A percentile compares a stretch with the other conserved stretches of the same genome.
These are phyloP conservation scores for Oxyura jamaicensis DNA, from an alignment of 2,113 vertebrate genomes.

Conservation along the genomic window DNA sequence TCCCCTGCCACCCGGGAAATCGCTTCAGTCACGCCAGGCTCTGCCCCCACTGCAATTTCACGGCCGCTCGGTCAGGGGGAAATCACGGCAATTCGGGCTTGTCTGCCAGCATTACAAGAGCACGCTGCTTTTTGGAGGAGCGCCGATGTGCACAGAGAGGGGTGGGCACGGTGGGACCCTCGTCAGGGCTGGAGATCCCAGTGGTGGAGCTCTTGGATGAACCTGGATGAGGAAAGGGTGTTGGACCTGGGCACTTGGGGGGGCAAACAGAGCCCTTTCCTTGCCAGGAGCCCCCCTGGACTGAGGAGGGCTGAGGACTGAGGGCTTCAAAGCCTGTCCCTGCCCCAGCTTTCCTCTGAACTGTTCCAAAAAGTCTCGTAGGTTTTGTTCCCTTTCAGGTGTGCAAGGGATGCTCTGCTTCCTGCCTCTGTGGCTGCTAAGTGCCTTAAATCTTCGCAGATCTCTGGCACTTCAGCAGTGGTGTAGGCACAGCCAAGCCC, in stretches of 20 bases:
- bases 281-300: not conserved
- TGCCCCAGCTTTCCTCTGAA: not conserved
- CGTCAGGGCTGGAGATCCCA: not conserved
- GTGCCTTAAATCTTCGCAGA: not conserved
- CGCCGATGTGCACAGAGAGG: not conserved
- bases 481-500: not conserved
- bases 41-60: conserved; percentile 46
- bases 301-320: accelerated
- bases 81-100: conserved; percentile 13
- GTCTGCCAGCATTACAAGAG: not conserved
- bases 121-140: not conserved
- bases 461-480: not conserved
- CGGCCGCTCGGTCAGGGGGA: not conserved
- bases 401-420: not conserved
- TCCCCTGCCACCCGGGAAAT: conserved; percentile 8
- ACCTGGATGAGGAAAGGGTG: not conserved
- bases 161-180: not conserved
- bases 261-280: not conserved
- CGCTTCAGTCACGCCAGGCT: not conserved
- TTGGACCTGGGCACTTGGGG: not conserved
- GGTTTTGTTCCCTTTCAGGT: not conserved
- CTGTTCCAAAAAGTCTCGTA: not conserved
- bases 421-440: not conserved
- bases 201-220: not conserved
- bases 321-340: not conserved